phyloP scores from a whole-genome alignment of 2,113 vertebrate species.

The Antennarius striatus region DNA sequence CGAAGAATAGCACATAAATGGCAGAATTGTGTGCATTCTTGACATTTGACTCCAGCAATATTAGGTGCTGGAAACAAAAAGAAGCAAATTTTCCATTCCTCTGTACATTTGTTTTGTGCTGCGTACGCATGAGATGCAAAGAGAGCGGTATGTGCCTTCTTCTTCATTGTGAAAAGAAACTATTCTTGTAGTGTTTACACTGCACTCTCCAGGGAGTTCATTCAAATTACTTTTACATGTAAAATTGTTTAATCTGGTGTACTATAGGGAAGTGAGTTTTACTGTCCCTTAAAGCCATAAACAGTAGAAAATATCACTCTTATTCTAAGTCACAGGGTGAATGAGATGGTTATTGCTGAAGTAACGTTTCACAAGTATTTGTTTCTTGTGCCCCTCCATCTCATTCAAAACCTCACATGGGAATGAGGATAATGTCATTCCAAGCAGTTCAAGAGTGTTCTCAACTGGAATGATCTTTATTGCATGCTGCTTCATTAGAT shows the following conservation, averaged over 20 bases:
- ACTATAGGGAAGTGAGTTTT: constrained; percentile 20
- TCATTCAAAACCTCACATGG: constrained; percentile 16
- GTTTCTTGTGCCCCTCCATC: neutral
- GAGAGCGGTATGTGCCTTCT: constrained; percentile 3
- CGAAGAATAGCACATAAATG: constrained; percentile 47
- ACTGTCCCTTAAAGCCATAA: constrained; percentile 8
- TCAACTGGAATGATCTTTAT: constrained; percentile 21
- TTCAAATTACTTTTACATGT: constrained; percentile 32
- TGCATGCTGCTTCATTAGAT: constrained; percentile 43
- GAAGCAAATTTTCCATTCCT: constrained; percentile 35
- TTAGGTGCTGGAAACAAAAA: constrained; percentile 32
- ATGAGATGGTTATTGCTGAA: constrained; percentile 11
- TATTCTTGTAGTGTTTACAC: constrained; percentile 44
- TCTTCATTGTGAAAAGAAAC: constrained; percentile 37
- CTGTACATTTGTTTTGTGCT: neutral
- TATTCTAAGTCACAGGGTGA: neutral
- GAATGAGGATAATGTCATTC: constrained; percentile 18
- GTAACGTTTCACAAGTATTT: constrained; percentile 12
- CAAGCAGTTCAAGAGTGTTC: constrained; percentile 24
- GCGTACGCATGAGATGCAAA: constrained; percentile 19
- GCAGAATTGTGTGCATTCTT: constrained; percentile 36
- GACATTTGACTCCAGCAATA: constrained; percentile 52
- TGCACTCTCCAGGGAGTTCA: constrained; percentile 11
- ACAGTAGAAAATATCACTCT: neutral
- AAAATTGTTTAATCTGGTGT: constrained; percentile 46